Base-by-base conservation (phyloP, 2,888 invertebrate genomes). In the Epinotia bilunana region DNA sequence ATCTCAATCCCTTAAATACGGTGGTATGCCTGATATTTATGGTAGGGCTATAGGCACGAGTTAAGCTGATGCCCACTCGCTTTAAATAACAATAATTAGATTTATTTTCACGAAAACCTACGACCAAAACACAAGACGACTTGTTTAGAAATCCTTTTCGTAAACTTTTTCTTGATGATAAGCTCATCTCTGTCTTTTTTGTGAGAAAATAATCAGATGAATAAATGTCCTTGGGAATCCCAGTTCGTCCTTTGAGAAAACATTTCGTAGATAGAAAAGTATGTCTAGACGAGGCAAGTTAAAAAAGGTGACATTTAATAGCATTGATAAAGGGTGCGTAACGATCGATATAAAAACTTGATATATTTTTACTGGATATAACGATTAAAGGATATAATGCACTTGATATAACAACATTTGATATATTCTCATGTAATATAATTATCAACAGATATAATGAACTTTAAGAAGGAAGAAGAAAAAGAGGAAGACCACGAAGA, bases 11-110 rank as follows among this genome's bases (percentile, higher is more conserved):
- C 86, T 87, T 90, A 89, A 92, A 91, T 91, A 89, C 90, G 88
- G 86, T 87, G 86, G 87, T 88, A 90, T 89, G 87, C 88, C 90
- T 89, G 88, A 92, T 92, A 93, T 93, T 93, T 93, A 93, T 91
- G 87, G 91, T 86, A 85, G 86, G 90, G 88, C 90, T 92, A 91
- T 90, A 90, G 89, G 89, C 88, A 87, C 83, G 88, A 88, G 87
- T 86, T 89, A 90, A 89, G 87, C 86, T 85, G 83, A 81, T 86
- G 85, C 84, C 86, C 84, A 84, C 83, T 83, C 84, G 84, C 82
- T 83, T 83, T 81, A 81, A 83, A 67, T 67, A 77, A 77, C 71
- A 77, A 77, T 74, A 77, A 72, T 68, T 69, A 60, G 20, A 73
- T 65, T 72, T 72, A 68, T 71, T 70, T 73, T 70, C 57, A 67